A percentile compares a stretch with the other conserved stretches of the same genome.
Evolutionary conservation across 2,797 vertebrate genomes (phyloP).

Genomic region (Trichosurus vulpecula): DNA sequence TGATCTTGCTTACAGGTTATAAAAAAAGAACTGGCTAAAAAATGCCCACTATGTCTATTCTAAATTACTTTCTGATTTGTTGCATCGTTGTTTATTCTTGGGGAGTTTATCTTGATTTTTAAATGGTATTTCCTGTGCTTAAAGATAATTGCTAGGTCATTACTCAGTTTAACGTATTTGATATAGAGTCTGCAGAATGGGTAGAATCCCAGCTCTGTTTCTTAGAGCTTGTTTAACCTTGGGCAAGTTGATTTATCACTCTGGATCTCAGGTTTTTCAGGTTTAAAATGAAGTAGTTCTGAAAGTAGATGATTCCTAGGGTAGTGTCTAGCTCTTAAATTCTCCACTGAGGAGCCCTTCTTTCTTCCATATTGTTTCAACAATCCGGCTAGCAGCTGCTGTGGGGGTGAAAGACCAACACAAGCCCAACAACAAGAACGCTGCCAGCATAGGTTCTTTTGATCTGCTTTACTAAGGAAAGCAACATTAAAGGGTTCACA

Average conservation of each 20-base stretch:
- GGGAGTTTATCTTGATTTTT: not conserved
- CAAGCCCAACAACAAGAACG: no score
- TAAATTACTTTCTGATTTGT: not conserved
- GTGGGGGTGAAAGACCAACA: no score
- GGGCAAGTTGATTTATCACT: not conserved
- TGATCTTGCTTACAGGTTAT: not conserved
- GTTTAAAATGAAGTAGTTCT: not conserved
- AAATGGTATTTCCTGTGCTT: not conserved
- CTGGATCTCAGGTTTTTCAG: not conserved
- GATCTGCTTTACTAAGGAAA: no score
- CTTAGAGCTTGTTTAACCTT: not conserved
- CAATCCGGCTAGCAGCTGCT: no score
- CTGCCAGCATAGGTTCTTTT: no score
- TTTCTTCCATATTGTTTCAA: no score
- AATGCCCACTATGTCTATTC: not conserved
- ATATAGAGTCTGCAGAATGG: not conserved
- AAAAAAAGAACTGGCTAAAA: not conserved
- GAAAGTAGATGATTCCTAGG: not conserved
- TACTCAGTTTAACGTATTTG: not conserved
- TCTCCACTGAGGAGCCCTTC: not conserved
- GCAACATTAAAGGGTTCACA: no score
- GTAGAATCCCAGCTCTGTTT: not conserved
- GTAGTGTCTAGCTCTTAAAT: not conserved
- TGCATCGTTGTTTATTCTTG: not conserved
- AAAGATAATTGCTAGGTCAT: not conserved